Percentiles rank a stretch among this genome's conserved stretches.
Evolutionary conservation across 2,797 vertebrate species (phyloP).

Genomic region (Ciconia nigra): DNA sequence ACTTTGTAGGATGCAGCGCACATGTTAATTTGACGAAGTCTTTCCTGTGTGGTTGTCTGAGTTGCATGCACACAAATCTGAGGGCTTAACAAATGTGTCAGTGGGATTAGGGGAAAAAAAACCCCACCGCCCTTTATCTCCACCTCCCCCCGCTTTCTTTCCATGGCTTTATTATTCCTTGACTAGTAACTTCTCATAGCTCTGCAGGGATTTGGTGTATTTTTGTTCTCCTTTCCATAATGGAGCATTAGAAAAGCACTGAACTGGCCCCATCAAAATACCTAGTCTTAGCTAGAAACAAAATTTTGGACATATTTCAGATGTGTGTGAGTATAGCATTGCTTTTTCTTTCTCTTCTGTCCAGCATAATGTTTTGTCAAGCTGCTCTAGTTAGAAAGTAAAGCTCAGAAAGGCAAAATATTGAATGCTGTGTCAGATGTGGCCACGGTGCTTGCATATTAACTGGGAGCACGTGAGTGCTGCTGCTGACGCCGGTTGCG

Average conservation of each 20-base stretch:
- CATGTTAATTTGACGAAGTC: not conserved
- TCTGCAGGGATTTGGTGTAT: not conserved
- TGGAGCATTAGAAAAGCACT: not conserved
- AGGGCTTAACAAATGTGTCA: conserved; percentile 1
- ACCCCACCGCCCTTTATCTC: not conserved
- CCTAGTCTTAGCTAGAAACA: not conserved
- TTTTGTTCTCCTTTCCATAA: not conserved
- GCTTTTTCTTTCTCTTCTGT: not conserved
- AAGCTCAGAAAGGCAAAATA: not conserved
- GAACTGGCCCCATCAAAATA: not conserved
- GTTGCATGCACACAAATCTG: not conserved
- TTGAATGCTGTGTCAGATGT: not conserved
- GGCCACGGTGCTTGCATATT: not conserved
- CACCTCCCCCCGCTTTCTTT: not conserved
- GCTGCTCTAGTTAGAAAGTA: not conserved
- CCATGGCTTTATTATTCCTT: not conserved
- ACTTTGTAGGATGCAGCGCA: not conserved
- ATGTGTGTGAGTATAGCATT: not conserved
- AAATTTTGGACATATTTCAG: not conserved
- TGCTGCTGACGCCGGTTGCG: not conserved
- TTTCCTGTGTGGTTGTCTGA: not conserved
- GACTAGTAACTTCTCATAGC: not conserved
- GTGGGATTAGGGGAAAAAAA: not conserved
- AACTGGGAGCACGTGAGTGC: not conserved
- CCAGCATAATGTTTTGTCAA: not conserved